phyloP scores from a whole-genome alignment of 1,140 invertebrate genomes.

The Drosophila saltans region DNA sequence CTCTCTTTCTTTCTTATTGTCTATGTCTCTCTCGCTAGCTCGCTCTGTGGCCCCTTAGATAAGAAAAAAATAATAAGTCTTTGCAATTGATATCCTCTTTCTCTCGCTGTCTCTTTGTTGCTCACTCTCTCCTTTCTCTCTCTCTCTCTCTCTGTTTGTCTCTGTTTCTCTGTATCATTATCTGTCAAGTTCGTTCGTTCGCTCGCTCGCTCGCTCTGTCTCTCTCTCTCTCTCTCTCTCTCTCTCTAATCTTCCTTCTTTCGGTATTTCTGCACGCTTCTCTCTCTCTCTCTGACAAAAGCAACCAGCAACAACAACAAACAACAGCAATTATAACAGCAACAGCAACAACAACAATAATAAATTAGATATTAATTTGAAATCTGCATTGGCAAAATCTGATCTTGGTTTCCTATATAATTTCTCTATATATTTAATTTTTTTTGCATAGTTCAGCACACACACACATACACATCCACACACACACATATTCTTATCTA shows the following conservation, averaged over 20 bases:
- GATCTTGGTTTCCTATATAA: conserved; percentile 11
- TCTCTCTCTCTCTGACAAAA: conserved; percentile 22
- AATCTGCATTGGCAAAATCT: conserved; percentile 59
- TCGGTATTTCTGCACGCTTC: conserved; percentile 75
- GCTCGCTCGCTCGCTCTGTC: background rate
- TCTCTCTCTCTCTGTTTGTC: conserved; percentile 18
- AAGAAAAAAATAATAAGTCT: background rate
- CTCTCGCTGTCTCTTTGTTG: conserved; percentile 6
- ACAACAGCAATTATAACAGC: conserved; percentile 37
- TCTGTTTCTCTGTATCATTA: conserved; percentile 12
- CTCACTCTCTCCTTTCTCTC: background rate
- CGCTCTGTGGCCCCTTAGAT: conserved; percentile 12
- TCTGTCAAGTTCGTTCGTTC: conserved; percentile 27
- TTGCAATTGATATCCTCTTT: background rate
- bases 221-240: conserved; percentile 24
- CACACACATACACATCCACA: conserved; percentile 26
- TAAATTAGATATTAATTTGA: conserved; percentile 38
- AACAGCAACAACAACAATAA: conserved; percentile 45
- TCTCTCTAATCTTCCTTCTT: conserved; percentile 24
- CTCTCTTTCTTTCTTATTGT: conserved; percentile 28
- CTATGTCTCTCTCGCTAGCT: conserved; percentile 6
- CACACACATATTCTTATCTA: conserved; percentile 28
- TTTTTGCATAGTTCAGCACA: conserved; percentile 69
- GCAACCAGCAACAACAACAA: conserved; percentile 28
- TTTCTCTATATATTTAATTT: background rate